These are phyloP conservation scores for Cistogaster globosa DNA, from an alignment of 2,888 invertebrate species.

Conservation along the genomic window DNA sequence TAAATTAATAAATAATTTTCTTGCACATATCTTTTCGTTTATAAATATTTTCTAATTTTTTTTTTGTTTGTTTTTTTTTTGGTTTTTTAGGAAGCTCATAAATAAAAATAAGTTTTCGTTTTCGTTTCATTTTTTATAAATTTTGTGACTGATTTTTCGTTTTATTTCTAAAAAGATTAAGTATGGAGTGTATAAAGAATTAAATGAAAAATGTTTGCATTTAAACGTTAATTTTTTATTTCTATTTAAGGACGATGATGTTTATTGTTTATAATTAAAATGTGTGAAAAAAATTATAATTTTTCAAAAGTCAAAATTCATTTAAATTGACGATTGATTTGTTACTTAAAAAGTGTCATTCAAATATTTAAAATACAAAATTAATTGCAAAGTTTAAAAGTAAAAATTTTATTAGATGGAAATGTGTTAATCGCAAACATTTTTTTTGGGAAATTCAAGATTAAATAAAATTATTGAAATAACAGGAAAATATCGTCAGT, in stretches of 20 bases:
- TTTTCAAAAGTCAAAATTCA: neutral
- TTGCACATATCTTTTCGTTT: constrained; percentile 7
- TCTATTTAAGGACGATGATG: constrained; percentile 54
- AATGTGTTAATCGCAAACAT: too few species aligned
- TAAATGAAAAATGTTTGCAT: neutral
- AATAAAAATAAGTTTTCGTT: constrained; percentile 68
- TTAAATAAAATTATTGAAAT: too few species aligned
- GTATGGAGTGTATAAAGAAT: constrained; percentile 47
- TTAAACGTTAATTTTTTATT: constrained; percentile 26
- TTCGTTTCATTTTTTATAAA: constrained; percentile 21
- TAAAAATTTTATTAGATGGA: too few species aligned
- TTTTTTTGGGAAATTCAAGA: too few species aligned
- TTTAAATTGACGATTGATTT: constrained; percentile 38
- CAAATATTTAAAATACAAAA: constrained; percentile 1
- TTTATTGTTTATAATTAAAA: constrained; percentile 21
- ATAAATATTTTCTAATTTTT: neutral
- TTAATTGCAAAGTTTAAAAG: too few species aligned
- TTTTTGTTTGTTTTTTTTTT: constrained; percentile 28
- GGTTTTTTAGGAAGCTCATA: constrained; percentile 68
- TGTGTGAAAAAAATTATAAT: constrained; percentile 13
- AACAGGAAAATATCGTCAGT: too few species aligned
- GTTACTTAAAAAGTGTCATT: constrained; percentile 11
- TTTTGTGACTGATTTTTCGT: constrained; percentile 33
- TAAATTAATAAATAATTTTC: constrained; percentile 24
- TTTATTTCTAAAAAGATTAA: constrained; percentile 27